Evolutionary conservation across 2,113 vertebrate species (phyloP).

Genomic region (Setophaga kirtlandii): DNA sequence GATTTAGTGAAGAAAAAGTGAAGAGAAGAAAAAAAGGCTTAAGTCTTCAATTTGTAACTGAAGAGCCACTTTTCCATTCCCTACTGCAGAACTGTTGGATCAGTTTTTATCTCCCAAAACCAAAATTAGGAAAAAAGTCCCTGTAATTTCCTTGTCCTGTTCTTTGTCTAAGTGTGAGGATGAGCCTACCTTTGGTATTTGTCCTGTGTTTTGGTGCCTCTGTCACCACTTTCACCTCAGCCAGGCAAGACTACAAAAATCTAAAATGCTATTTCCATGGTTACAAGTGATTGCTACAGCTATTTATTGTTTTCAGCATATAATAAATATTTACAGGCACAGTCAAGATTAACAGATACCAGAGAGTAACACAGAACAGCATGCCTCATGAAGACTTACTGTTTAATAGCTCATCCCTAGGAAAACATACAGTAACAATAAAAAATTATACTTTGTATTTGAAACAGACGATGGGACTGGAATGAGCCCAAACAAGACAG

Average conservation of each 20-base stretch:
- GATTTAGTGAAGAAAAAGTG: neutral
- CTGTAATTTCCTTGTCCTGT: neutral
- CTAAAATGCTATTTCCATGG: neutral
- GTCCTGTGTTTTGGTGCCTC: neutral
- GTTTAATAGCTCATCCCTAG: neutral
- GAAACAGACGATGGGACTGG: neutral
- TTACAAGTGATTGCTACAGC: neutral
- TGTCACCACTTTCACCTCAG: neutral
- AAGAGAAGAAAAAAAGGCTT: neutral
- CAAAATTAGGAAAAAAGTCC: neutral
- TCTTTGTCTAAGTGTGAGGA: neutral
- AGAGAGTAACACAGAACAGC: neutral
- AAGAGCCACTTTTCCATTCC: neutral
- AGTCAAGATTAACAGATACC: neutral
- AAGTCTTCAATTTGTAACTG: neutral
- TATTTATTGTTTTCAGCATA: neutral
- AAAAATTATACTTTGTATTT: constrained; percentile 18
- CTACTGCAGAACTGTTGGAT: neutral
- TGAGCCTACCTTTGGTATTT: neutral
- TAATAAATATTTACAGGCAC: neutral
- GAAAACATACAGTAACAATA: neutral
- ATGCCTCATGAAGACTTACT: neutral
- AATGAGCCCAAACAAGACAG: neutral
- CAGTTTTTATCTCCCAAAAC: neutral
- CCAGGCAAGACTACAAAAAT: neutral